Percentiles rank a stretch among this genome's conserved stretches.
Conservation (phyloP, 1,140 invertebrate genomes). For the Cephus cinctus region DNA sequence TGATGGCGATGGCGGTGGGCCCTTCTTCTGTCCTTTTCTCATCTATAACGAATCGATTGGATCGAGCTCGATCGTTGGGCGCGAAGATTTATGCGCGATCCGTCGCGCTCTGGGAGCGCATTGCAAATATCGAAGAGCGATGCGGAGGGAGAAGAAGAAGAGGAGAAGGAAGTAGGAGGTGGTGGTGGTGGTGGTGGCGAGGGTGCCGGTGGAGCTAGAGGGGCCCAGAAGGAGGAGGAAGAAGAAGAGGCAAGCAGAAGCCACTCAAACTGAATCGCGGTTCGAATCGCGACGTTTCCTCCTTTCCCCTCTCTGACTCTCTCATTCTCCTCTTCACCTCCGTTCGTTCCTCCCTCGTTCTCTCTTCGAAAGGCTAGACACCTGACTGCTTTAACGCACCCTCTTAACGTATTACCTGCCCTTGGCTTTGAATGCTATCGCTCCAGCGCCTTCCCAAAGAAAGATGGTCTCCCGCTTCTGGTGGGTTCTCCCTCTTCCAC, state of each 20-base stretch:
- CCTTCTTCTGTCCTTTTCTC: constrained; percentile 14
- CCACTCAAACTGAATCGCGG: constrained; percentile 23
- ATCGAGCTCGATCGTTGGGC: constrained; percentile 32
- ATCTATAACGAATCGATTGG: constrained; percentile 41
- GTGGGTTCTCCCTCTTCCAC: background rate
- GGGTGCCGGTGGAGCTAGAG: background rate
- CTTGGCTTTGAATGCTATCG: constrained; percentile 29
- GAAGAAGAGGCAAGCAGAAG: constrained; percentile 26
- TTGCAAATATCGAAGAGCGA: constrained; percentile 22
- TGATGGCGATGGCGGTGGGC: background rate
- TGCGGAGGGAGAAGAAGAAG: constrained; percentile 1
- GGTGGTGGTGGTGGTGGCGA: background rate
- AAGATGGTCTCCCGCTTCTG: constrained; percentile 7
- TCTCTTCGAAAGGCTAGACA: constrained; percentile 26
- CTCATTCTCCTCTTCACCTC: too few species aligned
- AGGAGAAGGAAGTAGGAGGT: constrained; percentile 3
- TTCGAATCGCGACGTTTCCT: constrained; percentile 26
- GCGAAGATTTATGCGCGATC: constrained; percentile 36
- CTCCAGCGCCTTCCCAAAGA: constrained; percentile 20
- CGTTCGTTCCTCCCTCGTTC: too few species aligned
- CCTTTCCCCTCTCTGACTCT: too few species aligned
- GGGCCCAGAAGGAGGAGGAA: constrained; percentile 15
- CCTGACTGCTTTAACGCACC: constrained; percentile 34
- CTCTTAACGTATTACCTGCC: constrained; percentile 28
- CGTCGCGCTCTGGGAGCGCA: too few species aligned